Base-by-base conservation (phyloP, 2,113 vertebrate species). In the Merops nubicus region DNA sequence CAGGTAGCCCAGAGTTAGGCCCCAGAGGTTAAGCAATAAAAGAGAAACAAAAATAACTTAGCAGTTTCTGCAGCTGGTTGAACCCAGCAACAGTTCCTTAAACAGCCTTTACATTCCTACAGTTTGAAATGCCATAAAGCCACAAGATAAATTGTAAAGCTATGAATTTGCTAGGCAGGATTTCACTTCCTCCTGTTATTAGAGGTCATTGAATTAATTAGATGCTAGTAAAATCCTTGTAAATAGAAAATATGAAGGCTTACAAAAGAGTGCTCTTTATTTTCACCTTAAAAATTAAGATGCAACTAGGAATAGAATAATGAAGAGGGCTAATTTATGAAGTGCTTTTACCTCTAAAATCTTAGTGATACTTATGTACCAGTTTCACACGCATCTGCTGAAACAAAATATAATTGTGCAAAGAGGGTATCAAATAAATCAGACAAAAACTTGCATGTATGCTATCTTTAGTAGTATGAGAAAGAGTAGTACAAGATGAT, bases 171-270 rank as follows among this genome's bases (percentile, higher is more conserved):
- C 93, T 94, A 97, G 97, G 95, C 64, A 98, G 95, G 74, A 96
- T 96, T 98, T 97, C 64, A 97, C 96, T 98, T 98, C 96, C 94
- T 96, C 85, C 97, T 97, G 96, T 95, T 97, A 92, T 97, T 98
- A 97, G 97, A 96, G 90, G 89, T 84, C 90, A 97, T 98, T 97
- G 97, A 93, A 96, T 98, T 97, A 95, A 98, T 96, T 97, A 95
- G 95, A 98, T 54, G 36, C 89, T 97, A 92, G 89, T 93, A 96
- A 97, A 98, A 97, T 80, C 92, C 95, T 96, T 97, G 96, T 97
- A 97, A 98, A 97, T 85, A 98, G 95, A 97, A 98, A 97, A 97
- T 95, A 96, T n/a, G 95, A 97, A 98, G 77, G 67, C 91, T 96
- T 96, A 93, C 97, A 96, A 97, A 97, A 96, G 59, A 88, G 69